phyloP scores from a whole-genome alignment of 2,797 vertebrate genomes.

The Sebastes itinus region DNA sequence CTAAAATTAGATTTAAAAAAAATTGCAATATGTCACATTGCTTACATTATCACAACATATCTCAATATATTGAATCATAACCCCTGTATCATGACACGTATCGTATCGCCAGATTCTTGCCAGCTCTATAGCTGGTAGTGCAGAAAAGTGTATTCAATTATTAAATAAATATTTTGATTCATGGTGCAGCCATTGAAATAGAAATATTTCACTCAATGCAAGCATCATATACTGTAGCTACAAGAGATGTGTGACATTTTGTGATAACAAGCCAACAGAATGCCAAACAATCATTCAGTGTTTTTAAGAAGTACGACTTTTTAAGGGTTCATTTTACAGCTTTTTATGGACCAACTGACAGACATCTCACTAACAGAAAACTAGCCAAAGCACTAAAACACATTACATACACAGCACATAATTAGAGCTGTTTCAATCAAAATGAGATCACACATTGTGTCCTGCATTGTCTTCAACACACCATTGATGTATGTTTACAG shows the following conservation, averaged over 20 bases:
- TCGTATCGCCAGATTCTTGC: too few species aligned
- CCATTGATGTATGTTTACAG: neutral
- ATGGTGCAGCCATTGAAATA: neutral
- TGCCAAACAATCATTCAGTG: neutral
- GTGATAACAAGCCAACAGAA: neutral
- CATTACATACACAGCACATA: neutral
- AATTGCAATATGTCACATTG: too few species aligned
- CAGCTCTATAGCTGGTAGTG: too few species aligned
- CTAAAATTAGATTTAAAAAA: too few species aligned
- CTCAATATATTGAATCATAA: too few species aligned
- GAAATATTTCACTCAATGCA: neutral
- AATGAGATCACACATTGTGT: neutral
- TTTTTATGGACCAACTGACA: neutral
- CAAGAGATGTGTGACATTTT: neutral
- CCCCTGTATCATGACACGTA: too few species aligned
- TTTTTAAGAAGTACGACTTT: neutral
- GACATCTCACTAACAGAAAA: neutral
- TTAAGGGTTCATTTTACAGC: neutral
- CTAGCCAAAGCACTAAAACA: neutral
- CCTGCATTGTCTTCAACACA: too few species aligned
- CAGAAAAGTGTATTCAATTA: neutral
- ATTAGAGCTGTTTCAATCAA: neutral
- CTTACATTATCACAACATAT: too few species aligned
- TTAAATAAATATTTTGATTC: neutral
- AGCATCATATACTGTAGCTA: neutral